Percentiles rank a stretch among this genome's conserved stretches.
Conservation (phyloP, 37 sponge, comb jelly and placozoan genomes). For the Cladorhizidae sp. region DNA sequence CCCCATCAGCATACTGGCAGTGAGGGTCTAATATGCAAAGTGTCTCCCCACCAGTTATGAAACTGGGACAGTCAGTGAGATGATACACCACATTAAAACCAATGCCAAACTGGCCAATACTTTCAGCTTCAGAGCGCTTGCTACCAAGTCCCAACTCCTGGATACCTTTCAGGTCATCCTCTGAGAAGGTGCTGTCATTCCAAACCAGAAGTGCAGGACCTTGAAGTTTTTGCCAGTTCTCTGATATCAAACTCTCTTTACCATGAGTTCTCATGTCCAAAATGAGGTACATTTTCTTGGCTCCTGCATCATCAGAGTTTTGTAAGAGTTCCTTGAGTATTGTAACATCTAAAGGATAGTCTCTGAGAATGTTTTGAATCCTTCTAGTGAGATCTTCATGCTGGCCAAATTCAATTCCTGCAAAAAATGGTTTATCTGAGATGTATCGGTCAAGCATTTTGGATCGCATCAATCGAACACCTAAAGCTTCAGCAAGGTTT, state of each 20-base stretch:
- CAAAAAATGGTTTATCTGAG: background rate
- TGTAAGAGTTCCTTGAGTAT: constrained; percentile 52
- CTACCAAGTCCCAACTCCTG: constrained; percentile 69
- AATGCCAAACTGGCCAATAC: constrained; percentile 85
- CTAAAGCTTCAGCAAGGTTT: constrained; percentile 11
- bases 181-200: constrained; percentile 66
- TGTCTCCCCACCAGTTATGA: constrained; percentile 66
- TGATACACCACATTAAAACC: constrained; percentile 88
- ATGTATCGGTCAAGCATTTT: background rate
- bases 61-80: constrained; percentile 85
- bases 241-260: constrained; percentile 23
- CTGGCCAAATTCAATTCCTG: constrained; percentile 34
- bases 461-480: background rate
- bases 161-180: constrained; percentile 74
- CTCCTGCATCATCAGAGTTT: constrained; percentile 86
- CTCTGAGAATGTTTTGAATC: constrained; percentile 10
- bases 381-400: constrained; percentile 27
- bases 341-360: constrained; percentile 14
- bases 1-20: constrained; percentile 38
- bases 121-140: constrained; percentile 64
- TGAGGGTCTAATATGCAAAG: constrained; percentile 85
- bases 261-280: constrained; percentile 65
- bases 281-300: constrained; percentile 63
- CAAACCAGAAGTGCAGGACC: constrained; percentile 75
- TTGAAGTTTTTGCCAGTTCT: constrained; percentile 70